Conservation (phyloP, 1,140 invertebrate species). For the Diabrotica virgifera region DNA sequence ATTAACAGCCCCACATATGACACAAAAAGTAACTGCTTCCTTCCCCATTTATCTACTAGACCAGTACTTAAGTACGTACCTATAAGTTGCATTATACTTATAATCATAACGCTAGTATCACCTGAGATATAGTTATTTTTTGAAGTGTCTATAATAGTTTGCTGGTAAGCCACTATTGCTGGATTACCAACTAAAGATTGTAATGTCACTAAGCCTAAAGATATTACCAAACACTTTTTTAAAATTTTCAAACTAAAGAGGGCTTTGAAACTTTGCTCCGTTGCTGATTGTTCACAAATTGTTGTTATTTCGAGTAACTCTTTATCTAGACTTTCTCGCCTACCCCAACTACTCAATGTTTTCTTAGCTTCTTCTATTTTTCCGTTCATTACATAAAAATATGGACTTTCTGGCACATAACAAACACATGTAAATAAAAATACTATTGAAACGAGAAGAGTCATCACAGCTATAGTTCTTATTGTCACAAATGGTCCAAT, state of each 20-base stretch:
- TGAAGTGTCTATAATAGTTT: conserved; percentile 64
- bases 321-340: neutral
- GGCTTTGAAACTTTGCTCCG: neutral
- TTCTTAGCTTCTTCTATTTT: conserved; percentile 19
- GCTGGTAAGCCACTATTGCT: conserved; percentile 76
- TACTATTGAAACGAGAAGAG: conserved; percentile 47
- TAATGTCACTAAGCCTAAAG: conserved; percentile 65
- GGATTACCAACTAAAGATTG: conserved; percentile 81
- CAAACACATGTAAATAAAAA: conserved; percentile 54
- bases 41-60: conserved; percentile 70
- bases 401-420: conserved; percentile 70
- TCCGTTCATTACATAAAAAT: conserved; percentile 34
- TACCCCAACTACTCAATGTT: conserved; percentile 6
- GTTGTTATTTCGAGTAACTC: neutral
- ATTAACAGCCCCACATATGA: conserved; percentile 60
- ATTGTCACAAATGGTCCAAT: conserved; percentile 60
- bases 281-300: neutral
- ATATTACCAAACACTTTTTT: conserved; percentile 41
- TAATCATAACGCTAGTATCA: conserved; percentile 68
- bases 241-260: neutral
- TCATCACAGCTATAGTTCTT: conserved; percentile 52
- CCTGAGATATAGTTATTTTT: conserved; percentile 54
- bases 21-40: conserved; percentile 66
- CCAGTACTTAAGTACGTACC: conserved; percentile 65
- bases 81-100: conserved; percentile 67